A percentile compares a stretch with the other conserved stretches of the same genome.
Evolutionary conservation across 2,888 invertebrate species (phyloP).

Genomic region (Scotopteryx bipunctaria): DNA sequence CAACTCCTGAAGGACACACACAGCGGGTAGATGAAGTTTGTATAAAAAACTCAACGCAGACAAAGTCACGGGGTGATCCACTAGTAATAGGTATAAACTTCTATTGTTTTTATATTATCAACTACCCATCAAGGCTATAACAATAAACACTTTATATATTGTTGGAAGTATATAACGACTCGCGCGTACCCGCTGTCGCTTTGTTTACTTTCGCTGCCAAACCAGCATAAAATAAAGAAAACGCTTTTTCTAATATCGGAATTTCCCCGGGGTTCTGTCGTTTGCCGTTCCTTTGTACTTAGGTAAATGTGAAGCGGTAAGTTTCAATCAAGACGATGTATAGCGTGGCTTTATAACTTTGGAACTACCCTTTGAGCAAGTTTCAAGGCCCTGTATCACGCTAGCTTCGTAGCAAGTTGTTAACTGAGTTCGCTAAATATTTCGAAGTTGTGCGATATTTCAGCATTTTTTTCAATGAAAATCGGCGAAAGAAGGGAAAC

Average conservation of each 20-base stretch:
- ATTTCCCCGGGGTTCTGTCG: constrained; percentile 32
- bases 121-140: too few species aligned
- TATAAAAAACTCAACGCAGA: too few species aligned
- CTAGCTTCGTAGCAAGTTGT: constrained; percentile 4
- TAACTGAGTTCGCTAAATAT: neutral
- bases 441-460: neutral
- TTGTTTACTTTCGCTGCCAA: constrained; percentile 7
- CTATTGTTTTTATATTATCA: too few species aligned
- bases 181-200: neutral
- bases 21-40: too few species aligned
- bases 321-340: constrained; percentile 28
- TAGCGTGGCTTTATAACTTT: constrained; percentile 23
- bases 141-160: too few species aligned
- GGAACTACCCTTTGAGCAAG: constrained; percentile 22
- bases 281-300: constrained; percentile 13
- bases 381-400: constrained; percentile 22
- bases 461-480: too few species aligned
- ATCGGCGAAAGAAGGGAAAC: too few species aligned
- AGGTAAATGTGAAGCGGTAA: constrained; percentile 15
- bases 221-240: constrained; percentile 21
- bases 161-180: constrained; percentile 3
- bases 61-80: too few species aligned
- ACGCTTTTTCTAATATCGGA: constrained; percentile 23
- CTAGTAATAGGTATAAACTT: too few species aligned
- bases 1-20: too few species aligned